Percentiles rank a stretch among this genome's conserved stretches.
phyloP scores from a whole-genome alignment of 1,140 invertebrate genomes.

The Armadillidium nasatum region DNA sequence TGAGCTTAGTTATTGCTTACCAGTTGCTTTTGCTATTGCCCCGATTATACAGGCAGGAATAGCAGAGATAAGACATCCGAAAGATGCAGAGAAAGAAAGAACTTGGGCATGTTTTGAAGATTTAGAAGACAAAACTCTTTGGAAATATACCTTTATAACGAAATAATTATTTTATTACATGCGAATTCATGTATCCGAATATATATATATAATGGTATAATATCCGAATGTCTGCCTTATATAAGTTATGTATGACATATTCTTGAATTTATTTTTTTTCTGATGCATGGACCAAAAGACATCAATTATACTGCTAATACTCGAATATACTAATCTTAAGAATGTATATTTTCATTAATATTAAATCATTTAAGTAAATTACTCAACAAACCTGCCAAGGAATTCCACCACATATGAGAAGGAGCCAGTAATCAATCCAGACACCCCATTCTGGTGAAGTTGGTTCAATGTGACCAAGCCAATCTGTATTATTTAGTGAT shows the following conservation, averaged over 20 bases:
- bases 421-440: slow-evolving; percentile 85
- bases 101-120: slow-evolving; percentile 86
- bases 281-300: too few relatives aligned
- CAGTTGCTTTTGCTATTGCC: slow-evolving; percentile 57
- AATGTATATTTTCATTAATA: too few relatives aligned
- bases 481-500: slow-evolving; percentile 74
- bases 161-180: slow-evolving; percentile 21
- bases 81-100: slow-evolving; percentile 91
- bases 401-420: slow-evolving; percentile 94
- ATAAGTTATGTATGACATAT: too few relatives aligned
- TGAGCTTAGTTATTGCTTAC: too few relatives aligned
- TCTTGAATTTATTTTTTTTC: too few relatives aligned
- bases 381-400: slow-evolving; percentile 78
- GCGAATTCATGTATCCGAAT: background rate
- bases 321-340: too few relatives aligned
- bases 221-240: slow-evolving; percentile 1
- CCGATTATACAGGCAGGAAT: slow-evolving; percentile 70
- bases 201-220: slow-evolving; percentile 16
- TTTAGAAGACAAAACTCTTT: slow-evolving; percentile 92
- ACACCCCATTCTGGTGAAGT: slow-evolving; percentile 60
- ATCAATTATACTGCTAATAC: too few relatives aligned
- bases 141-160: slow-evolving; percentile 81
- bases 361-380: too few relatives aligned
- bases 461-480: slow-evolving; percentile 75
- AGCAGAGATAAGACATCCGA: slow-evolving; percentile 66